A percentile compares a stretch with the other conserved stretches of the same genome.
Evolutionary conservation across 1,140 invertebrate genomes (phyloP).

Genomic region (Heliconius hewitsoni): DNA sequence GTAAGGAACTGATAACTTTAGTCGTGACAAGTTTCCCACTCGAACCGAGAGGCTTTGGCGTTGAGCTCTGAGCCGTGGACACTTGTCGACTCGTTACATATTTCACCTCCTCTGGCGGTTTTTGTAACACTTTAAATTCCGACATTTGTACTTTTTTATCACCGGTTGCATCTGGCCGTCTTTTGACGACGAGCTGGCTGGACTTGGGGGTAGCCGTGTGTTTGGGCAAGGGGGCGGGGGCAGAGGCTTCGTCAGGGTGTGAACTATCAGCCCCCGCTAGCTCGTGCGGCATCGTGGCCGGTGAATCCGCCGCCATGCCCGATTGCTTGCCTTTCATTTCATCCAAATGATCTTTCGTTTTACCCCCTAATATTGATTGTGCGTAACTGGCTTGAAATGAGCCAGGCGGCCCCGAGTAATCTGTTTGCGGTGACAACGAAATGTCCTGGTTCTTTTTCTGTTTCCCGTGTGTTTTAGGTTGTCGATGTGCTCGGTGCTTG

Average conservation of each 20-base stretch:
- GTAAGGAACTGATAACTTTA: slow-evolving; percentile 69
- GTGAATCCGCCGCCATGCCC: slow-evolving; percentile 48
- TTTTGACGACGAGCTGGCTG: slow-evolving; percentile 75
- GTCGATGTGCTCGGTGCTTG: slow-evolving; percentile 53
- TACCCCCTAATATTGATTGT: slow-evolving; percentile 68
- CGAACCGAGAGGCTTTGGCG: slow-evolving; percentile 66
- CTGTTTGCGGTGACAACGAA: slow-evolving; percentile 58
- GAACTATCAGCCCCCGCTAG: slow-evolving; percentile 58
- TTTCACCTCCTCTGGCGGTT: slow-evolving; percentile 70
- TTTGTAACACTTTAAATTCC: slow-evolving; percentile 75
- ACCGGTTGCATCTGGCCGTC: slow-evolving; percentile 51
- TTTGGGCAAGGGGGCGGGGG: slow-evolving; percentile 54
- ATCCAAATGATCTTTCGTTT: slow-evolving; percentile 66
- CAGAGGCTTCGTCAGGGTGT: slow-evolving; percentile 56
- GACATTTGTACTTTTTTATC: slow-evolving; percentile 76
- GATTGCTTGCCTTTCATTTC: slow-evolving; percentile 71
- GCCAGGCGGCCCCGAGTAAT: slow-evolving; percentile 64
- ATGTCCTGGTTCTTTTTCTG: slow-evolving; percentile 64
- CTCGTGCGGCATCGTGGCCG: slow-evolving; percentile 66
- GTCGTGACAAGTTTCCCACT: slow-evolving; percentile 72
- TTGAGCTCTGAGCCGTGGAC: slow-evolving; percentile 61
- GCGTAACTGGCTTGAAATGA: slow-evolving; percentile 77
- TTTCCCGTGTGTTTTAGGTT: slow-evolving; percentile 46
- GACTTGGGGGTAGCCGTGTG: slow-evolving; percentile 54
- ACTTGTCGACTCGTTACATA: slow-evolving; percentile 72